A percentile compares a stretch with the other conserved stretches of the same genome.
phyloP scores from a whole-genome alignment of 1,140 invertebrate genomes.

The Manduca sexta region DNA sequence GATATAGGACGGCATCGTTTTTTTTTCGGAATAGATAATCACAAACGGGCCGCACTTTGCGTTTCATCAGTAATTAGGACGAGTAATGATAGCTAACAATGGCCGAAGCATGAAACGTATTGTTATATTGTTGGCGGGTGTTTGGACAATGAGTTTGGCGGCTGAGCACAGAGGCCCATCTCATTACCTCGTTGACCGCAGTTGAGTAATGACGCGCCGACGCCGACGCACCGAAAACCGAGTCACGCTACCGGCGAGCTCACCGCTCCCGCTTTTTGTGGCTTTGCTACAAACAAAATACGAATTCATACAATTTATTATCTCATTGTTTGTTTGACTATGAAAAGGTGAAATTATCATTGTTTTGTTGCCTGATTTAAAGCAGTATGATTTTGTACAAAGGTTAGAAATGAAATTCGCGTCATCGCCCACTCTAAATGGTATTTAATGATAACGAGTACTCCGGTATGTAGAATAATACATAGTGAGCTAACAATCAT shows the following conservation, averaged over 20 bases:
- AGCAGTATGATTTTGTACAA: background rate
- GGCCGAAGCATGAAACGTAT: no score
- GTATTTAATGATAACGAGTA: no score
- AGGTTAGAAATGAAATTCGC: no score
- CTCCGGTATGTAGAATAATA: no score
- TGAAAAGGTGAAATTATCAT: constrained; percentile 14
- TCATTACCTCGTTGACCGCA: constrained; percentile 52
- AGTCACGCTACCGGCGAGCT: constrained; percentile 30
- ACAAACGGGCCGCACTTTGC: background rate
- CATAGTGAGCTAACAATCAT: no score
- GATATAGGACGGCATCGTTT: constrained; percentile 38
- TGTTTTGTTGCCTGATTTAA: constrained; percentile 4
- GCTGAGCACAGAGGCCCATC: constrained; percentile 36
- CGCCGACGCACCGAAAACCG: constrained; percentile 12
- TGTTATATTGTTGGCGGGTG: constrained; percentile 5
- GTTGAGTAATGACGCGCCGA: constrained; percentile 36
- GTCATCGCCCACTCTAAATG: no score
- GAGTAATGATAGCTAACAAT: no score
- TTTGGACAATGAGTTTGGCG: constrained; percentile 29
- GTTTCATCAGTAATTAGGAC: background rate
- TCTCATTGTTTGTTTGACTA: constrained; percentile 18
- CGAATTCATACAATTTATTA: constrained; percentile 18
- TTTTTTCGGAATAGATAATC: constrained; percentile 21
- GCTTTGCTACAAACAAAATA: constrained; percentile 24
- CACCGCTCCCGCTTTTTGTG: constrained; percentile 19